Base-by-base conservation (phyloP, 2,113 vertebrate genomes). In the Papio anubis region DNA sequence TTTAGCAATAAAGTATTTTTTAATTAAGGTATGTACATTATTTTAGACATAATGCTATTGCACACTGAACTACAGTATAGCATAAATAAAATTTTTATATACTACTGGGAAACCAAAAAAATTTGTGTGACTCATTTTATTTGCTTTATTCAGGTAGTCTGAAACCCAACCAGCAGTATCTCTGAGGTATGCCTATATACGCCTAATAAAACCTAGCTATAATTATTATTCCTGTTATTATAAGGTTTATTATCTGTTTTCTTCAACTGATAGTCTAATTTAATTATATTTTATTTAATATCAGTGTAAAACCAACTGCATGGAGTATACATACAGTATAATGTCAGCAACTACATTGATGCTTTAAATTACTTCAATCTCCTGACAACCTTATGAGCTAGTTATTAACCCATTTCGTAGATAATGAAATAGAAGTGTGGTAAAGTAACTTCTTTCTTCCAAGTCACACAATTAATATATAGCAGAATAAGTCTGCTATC, bases 261-360 rank as follows among this genome's bases (percentile, higher is more conserved):
- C 23, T 89, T 96, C 40, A 93, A 10, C 45, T 88, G 21, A 45
- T 90, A 81, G 16, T 57, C 38, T 88, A 88, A 48, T 94, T 88
- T 88, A 87, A 48, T 94, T 88, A 73, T 59, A 80, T 90, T 94
- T 90, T 59, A 80, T 90, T 94, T 86, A 90, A 38, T 70, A 48
- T 48, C 70, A 87, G 11, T 87, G 27, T 70, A 90, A 87, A 93
- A 55, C 25, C n/a, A 94, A 73, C 32, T 90, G 21, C 8, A 43
- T 90, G 32, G 43, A 40, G 3, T 72, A 43, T 80, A 48, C n/a
- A 12, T 61, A 75, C n/a, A 64, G 61, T 64, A 72, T 4, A 48
- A 61, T 92, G 72, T 8, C 23, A 93, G 61, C 25, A 5, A 93
- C 68, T 85, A 84, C 64, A 32, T 9, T 79, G 27, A 68, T 8